phyloP scores from a whole-genome alignment of 2,797 vertebrate species.

The Epinephelus awoara region DNA sequence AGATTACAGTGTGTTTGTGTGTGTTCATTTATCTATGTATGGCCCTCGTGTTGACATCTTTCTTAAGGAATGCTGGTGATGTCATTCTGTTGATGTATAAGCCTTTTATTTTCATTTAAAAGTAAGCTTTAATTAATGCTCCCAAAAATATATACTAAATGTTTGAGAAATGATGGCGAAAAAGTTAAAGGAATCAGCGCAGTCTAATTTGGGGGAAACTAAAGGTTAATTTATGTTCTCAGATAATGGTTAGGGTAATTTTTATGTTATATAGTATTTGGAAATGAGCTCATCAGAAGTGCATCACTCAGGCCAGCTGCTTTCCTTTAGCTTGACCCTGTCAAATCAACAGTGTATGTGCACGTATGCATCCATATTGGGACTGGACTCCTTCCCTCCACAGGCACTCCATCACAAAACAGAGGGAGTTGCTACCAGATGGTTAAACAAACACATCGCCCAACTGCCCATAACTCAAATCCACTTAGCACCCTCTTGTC shows the following conservation, averaged over 20 bases:
- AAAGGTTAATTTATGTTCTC: neutral
- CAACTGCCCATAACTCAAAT: slow-evolving; percentile 91
- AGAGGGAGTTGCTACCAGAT: slow-evolving; percentile 89
- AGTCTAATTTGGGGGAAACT: neutral
- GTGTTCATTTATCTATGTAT: slow-evolving; percentile 14
- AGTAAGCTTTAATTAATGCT: neutral
- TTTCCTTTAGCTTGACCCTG: slow-evolving; percentile 53
- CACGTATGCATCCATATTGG: slow-evolving; percentile 60
- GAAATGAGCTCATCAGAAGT: slow-evolving; percentile 49
- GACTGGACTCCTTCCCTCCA: slow-evolving; percentile 84
- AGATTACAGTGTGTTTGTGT: neutral
- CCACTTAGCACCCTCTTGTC: slow-evolving; percentile 89
- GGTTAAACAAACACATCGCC: slow-evolving; percentile 91
- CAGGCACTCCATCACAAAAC: slow-evolving; percentile 86
- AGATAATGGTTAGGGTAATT: neutral
- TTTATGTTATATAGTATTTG: neutral
- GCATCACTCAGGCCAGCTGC: slow-evolving; percentile 37
- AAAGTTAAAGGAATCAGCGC: neutral
- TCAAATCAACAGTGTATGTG: slow-evolving; percentile 53
- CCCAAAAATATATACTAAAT: neutral
- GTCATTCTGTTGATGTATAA: slow-evolving; percentile 14
- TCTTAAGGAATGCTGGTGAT: neutral
- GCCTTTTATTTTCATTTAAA: slow-evolving; percentile 9
- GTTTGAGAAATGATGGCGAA: neutral
- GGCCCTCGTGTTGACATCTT: slow-evolving; percentile 20